These are phyloP conservation scores for Siniperca chuatsi DNA, from an alignment of 2,113 vertebrate species.

Conservation along the genomic window DNA sequence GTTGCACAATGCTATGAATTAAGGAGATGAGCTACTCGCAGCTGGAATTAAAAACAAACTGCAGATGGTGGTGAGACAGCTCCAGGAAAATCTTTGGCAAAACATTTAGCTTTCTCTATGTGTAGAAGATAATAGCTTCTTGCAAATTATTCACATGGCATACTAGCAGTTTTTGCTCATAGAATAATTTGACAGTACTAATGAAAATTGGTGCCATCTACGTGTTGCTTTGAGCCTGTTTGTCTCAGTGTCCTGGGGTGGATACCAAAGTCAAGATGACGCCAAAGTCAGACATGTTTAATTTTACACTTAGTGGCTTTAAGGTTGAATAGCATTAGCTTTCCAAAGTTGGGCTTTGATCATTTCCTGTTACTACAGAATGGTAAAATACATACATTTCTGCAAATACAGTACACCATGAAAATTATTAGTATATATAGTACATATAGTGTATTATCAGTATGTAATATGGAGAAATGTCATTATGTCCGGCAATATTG, in stretches of 20 bases:
- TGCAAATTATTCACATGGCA: not conserved
- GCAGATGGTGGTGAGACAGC: not conserved
- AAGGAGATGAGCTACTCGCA: not conserved
- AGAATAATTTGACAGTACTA: not conserved
- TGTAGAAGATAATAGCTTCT: not conserved
- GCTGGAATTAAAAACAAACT: not conserved
- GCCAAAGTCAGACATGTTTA: not conserved
- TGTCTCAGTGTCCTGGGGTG: not conserved
- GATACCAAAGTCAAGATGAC: not conserved
- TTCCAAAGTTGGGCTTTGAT: not conserved
- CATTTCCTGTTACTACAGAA: not conserved
- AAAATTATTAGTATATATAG: not conserved
- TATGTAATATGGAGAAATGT: not conserved
- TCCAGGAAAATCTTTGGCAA: not conserved
- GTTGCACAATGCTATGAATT: not conserved
- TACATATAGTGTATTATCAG: not conserved
- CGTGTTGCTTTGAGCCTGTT: not conserved
- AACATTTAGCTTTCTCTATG: not conserved
- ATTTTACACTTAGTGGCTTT: not conserved
- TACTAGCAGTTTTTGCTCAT: too few relatives aligned
- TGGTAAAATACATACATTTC: not conserved
- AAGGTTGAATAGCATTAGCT: not conserved
- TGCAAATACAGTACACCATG: not conserved
- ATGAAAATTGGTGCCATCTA: not conserved
- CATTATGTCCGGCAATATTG: not conserved